These are phyloP conservation scores for Psittacus erithacus DNA, from an alignment of 2,113 vertebrate genomes.

Conservation along the genomic window DNA sequence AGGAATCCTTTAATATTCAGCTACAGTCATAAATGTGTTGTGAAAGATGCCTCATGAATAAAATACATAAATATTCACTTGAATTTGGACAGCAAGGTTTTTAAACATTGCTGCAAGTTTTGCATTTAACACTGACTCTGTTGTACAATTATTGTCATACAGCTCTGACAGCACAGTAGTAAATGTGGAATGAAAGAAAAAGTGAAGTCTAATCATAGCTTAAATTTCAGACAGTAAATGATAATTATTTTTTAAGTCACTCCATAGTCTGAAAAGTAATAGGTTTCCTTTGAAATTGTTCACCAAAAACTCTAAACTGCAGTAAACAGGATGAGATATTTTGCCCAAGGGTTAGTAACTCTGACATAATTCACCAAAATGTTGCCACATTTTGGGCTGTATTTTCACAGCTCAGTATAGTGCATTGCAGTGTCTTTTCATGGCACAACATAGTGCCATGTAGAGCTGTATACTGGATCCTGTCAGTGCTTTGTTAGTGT, in stretches of 20 bases:
- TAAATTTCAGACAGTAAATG: not conserved
- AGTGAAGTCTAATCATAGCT: not conserved
- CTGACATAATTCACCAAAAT: not conserved
- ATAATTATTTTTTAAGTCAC: not conserved
- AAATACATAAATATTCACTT: conserved; percentile 59
- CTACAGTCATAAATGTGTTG: conserved; percentile 25
- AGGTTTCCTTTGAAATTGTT: not conserved
- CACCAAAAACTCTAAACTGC: not conserved
- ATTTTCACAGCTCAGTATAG: not conserved
- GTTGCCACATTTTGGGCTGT: not conserved
- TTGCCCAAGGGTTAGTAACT: not conserved
- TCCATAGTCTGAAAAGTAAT: not conserved
- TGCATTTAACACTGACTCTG: not conserved
- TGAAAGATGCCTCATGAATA: conserved; percentile 39
- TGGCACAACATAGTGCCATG: accelerated
- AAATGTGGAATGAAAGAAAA: not conserved
- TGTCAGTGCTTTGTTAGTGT: not conserved
- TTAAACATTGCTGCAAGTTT: not conserved
- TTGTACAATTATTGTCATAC: not conserved
- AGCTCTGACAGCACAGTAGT: not conserved
- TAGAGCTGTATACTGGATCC: not conserved
- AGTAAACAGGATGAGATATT: not conserved
- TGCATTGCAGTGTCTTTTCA: not conserved
- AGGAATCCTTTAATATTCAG: conserved; percentile 35
- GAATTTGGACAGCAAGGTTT: conserved; percentile 7